Evolutionary conservation across 2,113 vertebrate genomes (phyloP).

Genomic region (Aleadryas rufinucha): DNA sequence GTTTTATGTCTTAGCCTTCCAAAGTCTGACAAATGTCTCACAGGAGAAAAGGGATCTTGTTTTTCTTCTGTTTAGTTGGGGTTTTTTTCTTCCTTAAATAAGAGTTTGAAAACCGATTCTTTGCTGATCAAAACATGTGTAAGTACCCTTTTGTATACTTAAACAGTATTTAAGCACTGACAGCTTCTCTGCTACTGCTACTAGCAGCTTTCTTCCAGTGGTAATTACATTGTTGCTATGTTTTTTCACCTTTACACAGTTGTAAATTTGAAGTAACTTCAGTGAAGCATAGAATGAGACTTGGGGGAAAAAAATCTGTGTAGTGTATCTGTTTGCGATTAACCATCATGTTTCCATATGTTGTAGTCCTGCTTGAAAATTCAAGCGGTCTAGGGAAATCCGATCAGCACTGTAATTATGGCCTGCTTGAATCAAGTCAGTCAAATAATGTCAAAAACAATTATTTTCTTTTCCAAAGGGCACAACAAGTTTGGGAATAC

Average conservation of each 20-base stretch:
- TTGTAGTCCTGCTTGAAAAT: constrained; percentile 63
- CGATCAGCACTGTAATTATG: constrained; percentile 77
- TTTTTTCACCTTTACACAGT: constrained; percentile 19
- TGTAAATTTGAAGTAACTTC: constrained; percentile 53
- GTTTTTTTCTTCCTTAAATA: not conserved
- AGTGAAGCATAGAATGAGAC: constrained; percentile 46
- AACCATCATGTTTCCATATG: constrained; percentile 77
- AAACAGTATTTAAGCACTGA: not conserved
- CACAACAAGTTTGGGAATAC: constrained; percentile 65
- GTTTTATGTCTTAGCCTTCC: not conserved
- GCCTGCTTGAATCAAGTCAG: constrained; percentile 76
- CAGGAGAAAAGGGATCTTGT: not conserved
- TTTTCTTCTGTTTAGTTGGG: not conserved
- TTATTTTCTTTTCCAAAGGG: constrained; percentile 74
- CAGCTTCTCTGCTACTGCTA: not conserved
- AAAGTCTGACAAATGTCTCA: not conserved
- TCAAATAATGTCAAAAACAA: constrained; percentile 84
- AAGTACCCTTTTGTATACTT: not conserved
- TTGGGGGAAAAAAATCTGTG: constrained; percentile 1
- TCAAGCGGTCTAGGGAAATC: constrained; percentile 71
- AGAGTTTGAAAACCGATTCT: not conserved
- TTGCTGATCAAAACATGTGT: not conserved
- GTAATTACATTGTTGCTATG: constrained; percentile 1
- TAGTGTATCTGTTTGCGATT: constrained; percentile 78
- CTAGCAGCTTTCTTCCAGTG: not conserved